A percentile compares a stretch with the other conserved stretches of the same genome.
Conservation (phyloP, 2,888 invertebrate genomes). For the Ligdia adustata region DNA sequence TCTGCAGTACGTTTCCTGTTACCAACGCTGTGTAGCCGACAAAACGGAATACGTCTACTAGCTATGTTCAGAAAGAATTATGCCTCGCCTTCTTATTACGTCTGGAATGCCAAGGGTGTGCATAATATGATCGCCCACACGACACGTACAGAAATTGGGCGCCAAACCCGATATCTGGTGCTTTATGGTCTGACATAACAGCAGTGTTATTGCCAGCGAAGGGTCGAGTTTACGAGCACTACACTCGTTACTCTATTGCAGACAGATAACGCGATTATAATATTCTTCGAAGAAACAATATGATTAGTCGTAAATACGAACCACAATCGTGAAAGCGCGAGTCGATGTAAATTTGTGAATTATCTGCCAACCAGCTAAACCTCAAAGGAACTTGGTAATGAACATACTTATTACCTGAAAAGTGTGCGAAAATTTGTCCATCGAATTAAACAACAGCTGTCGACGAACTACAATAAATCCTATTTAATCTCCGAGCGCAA, state of each 20-base stretch:
- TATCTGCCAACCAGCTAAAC: background rate
- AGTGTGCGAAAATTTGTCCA: too few relatives aligned
- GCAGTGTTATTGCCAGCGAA: constrained; percentile 28
- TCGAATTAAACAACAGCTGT: background rate
- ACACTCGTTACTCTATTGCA: constrained; percentile 33
- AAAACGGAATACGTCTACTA: constrained; percentile 18
- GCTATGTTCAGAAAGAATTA: constrained; percentile 12
- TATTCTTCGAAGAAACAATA: constrained; percentile 23
- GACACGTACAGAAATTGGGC: constrained; percentile 22
- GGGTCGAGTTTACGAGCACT: constrained; percentile 34
- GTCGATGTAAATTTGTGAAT: background rate
- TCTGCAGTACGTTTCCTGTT: constrained; percentile 26
- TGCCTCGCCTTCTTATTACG: constrained; percentile 20
- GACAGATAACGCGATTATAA: constrained; percentile 28
- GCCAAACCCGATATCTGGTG: constrained; percentile 26
- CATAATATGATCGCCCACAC: constrained; percentile 13
- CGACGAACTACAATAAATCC: background rate
- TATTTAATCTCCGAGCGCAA: background rate
- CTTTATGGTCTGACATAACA: constrained; percentile 30
- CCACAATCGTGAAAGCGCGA: constrained; percentile 1
- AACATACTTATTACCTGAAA: too few relatives aligned
- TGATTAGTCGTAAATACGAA: constrained; percentile 10
- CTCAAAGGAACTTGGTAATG: too few relatives aligned
- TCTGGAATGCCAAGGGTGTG: constrained; percentile 2
- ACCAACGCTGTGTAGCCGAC: constrained; percentile 7